Base-by-base conservation (phyloP, 2,113 vertebrate genomes). In the Heliornis fulica region DNA sequence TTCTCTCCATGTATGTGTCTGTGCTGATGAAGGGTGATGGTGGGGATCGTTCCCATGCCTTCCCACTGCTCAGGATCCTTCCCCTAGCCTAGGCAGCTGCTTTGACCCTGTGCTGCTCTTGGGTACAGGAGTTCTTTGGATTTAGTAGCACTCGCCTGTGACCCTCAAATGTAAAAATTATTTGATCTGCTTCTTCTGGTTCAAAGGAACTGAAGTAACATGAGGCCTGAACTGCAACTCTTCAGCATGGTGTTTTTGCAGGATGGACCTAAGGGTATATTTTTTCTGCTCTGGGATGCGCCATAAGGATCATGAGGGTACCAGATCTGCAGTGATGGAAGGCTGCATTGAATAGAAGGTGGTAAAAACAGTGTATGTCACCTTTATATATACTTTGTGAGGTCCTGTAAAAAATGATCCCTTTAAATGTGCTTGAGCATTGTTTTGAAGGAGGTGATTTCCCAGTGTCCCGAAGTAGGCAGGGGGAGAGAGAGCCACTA, bases 311-410 rank as follows among this genome's bases (percentile, higher is more conserved):
- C 20, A 19, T 40, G 78, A 51, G 40, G 26, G 7, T 43, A 10
- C 26, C 61, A 34, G 14, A 51, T 51, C 50, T 25, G 12, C 45
- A 38, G 20, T 11, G 26, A 8, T 51, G 60, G 29, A 84, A 65
- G 34, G 14, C 31, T 83, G 7, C 15, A 22, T 11, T 23, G 11
- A 89, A 57, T 14, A 71, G 54, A 56, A 69, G 41, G 7, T 1
- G 4, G 38, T 10, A 63, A 83, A 87, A 66, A 2, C 6, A 19
- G 32, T 7, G 4, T 43, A 8, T 17, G 2, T n/a, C 8, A 41
- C 25, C 48, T 72, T n/a, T 15, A n/a, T 21, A 63, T 6, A 12
- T 36, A 16, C 0, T 1, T 19, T 34, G 9, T 2, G 2, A 15
- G 18, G 21, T 63, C 13, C 21, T 53, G 40, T 22, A 28, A 41